A percentile compares a stretch with the other conserved stretches of the same genome.
Conservation (phyloP, 1,140 invertebrate species). For the Streblospio benedicti region DNA sequence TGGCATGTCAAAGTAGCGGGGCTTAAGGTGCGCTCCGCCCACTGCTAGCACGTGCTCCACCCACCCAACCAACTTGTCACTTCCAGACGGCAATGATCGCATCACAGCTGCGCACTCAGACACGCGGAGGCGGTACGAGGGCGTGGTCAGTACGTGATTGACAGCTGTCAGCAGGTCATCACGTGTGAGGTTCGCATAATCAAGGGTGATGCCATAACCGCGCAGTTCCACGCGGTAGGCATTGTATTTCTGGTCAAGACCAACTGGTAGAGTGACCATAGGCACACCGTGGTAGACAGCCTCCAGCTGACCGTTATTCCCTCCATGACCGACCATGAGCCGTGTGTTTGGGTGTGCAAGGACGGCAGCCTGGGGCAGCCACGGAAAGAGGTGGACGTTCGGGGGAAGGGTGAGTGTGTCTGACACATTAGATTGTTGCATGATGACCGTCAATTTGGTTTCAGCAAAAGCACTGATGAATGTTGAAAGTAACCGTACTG, state of each 20-base stretch:
- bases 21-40: conserved; percentile 10
- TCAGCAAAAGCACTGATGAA: conserved; percentile 42
- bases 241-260: conserved; percentile 35
- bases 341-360: conserved; percentile 22
- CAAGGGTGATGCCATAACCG: conserved; percentile 36
- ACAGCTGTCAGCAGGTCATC: conserved; percentile 29
- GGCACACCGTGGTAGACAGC: conserved; percentile 27
- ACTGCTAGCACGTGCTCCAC: conserved; percentile 13
- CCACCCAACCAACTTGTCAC: conserved; percentile 3
- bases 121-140: neutral
- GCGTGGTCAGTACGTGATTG: conserved; percentile 20
- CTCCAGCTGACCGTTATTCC: conserved; percentile 28
- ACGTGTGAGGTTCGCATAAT: conserved; percentile 26
- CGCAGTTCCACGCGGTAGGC: conserved; percentile 32
- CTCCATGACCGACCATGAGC: conserved; percentile 30
- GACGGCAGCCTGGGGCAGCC: conserved; percentile 58
- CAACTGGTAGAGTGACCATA: conserved; percentile 28
- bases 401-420: conserved; percentile 31
- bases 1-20: neutral
- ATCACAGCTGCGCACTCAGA: conserved; percentile 5
- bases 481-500: too few species aligned
- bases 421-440: conserved; percentile 51
- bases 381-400: conserved; percentile 58
- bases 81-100: neutral
- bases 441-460: conserved; percentile 49